phyloP scores from a whole-genome alignment of 37 sponge, comb jelly and placozoan species.

The Tethya wilhelma region DNA sequence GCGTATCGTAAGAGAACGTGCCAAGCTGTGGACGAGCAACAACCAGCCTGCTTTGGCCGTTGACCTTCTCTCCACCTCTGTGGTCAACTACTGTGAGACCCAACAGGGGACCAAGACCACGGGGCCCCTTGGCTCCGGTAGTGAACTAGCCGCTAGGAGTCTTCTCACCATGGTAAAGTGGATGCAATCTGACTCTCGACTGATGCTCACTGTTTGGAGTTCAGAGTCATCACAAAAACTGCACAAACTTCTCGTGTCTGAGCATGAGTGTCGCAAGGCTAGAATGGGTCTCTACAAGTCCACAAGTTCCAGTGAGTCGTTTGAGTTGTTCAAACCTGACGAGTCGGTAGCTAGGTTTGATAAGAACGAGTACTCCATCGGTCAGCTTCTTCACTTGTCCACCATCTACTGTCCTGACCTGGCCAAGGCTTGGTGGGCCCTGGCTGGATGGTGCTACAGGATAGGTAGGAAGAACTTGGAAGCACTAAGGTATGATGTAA shows the following conservation, averaged over 20 bases:
- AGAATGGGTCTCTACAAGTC: conserved; percentile 60
- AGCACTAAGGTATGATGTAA: conserved; percentile 60
- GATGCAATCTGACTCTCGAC: conserved; percentile 65
- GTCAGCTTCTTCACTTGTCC: conserved; percentile 82
- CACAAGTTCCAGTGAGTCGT: conserved; percentile 25
- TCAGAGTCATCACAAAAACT: conserved; percentile 41
- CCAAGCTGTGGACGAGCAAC: conserved; percentile 62
- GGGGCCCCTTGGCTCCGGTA: conserved; percentile 32
- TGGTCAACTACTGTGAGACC: conserved; percentile 25
- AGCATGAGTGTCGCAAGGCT: conserved; percentile 52
- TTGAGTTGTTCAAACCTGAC: conserved; percentile 74
- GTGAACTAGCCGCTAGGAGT: conserved; percentile 58
- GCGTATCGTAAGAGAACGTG: conserved; percentile 63
- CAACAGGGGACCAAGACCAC: neutral
- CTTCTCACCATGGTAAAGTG: conserved; percentile 76
- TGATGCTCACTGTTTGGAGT: conserved; percentile 71
- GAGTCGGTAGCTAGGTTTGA: conserved; percentile 80
- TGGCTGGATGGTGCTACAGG: conserved; percentile 93
- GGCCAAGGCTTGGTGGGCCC: conserved; percentile 88
- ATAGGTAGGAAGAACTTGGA: conserved; percentile 90
- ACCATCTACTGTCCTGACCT: conserved; percentile 79
- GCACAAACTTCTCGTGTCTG: conserved; percentile 37
- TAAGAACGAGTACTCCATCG: conserved; percentile 75
- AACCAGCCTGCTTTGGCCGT: conserved; percentile 58
- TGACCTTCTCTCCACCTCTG: conserved; percentile 48